Evolutionary conservation across 2,888 invertebrate genomes (phyloP), one percentile per base, ranked within the genome.

Genomic region (Brenthis hecate): DNA sequence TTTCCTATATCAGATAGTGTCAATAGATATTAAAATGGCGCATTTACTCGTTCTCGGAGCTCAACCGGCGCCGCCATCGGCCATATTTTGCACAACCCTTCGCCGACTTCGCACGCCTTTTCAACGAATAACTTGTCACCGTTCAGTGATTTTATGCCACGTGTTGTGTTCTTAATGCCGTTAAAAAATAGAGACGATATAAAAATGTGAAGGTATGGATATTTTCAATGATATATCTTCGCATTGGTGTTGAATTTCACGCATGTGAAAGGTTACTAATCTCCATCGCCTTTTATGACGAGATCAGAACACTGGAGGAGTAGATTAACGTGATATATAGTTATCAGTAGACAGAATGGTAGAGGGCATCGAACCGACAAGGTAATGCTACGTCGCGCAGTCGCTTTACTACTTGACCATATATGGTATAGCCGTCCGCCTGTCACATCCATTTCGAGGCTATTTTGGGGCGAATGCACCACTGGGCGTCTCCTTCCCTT

Each of bases 71-170:
- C 92, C 91, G 91, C 91, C 65, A 73, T 75, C 77, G 76, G 77
- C 77, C 93, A 93, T 93, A 92, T 91, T 92, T 91, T 84, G 91
- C 91, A 89, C 88, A 86, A 86, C 86, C 85, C 84, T 85, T 81
- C 81, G 81, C 77, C 72, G 83, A 89, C 89, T 90, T 91, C 83
- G 92, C 92, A 92, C 88, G 89, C 90, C 87, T 91, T 89, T 91
- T 90, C 82, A 75, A 85, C 81, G 85, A 89, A 87, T 84, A 84
- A 85, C 78, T 86, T 87, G 89, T 89, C 88, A 91, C 85, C 85
- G 90, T 90, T 87, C 91, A 91, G 88, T 91, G 91, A 89, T 89
- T 90, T 86, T 86, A 85, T 87, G 91, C 92, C 92, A 92, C 92
- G 92, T 92, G 92, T 89, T 84, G 86, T 91, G 85, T 83, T 87